A percentile compares a stretch with the other conserved stretches of the same genome.
phyloP scores from a whole-genome alignment of 2,797 vertebrate species.

The Sorex maritimensis region DNA sequence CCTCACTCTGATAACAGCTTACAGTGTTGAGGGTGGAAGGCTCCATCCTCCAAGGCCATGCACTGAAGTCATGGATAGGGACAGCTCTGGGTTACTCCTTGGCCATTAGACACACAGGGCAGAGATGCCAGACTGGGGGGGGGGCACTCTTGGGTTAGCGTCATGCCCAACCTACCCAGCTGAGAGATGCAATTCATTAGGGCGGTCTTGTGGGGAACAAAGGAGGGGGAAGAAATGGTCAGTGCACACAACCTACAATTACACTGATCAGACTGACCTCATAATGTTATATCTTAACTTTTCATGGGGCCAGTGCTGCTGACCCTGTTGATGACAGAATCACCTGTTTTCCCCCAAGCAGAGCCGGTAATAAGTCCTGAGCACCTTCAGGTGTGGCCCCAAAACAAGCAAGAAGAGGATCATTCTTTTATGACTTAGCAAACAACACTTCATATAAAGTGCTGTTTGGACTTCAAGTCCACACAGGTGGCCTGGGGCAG shows the following conservation, averaged over 20 bases:
- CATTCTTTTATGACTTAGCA: not conserved
- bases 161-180: not conserved
- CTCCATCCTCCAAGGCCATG: no score
- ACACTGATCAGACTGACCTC: slow-evolving; percentile 3
- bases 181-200: not conserved
- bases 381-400: no score
- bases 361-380: no score
- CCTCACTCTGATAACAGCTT: not conserved
- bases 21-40: not conserved
- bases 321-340: no score
- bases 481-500: no score
- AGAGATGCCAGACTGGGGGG: not conserved
- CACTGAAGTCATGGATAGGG: no score
- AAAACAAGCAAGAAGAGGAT: no score
- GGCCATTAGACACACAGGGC: not conserved
- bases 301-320: no score
- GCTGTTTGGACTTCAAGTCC: not conserved
- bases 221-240: not conserved
- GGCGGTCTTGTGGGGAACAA: no score
- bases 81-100: not conserved
- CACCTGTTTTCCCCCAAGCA: no score
- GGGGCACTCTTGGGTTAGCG: not conserved
- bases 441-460: not conserved
- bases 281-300: not conserved
- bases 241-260: not conserved